Base-by-base conservation (phyloP, 2,113 vertebrate genomes). In the Amia ocellicauda region DNA sequence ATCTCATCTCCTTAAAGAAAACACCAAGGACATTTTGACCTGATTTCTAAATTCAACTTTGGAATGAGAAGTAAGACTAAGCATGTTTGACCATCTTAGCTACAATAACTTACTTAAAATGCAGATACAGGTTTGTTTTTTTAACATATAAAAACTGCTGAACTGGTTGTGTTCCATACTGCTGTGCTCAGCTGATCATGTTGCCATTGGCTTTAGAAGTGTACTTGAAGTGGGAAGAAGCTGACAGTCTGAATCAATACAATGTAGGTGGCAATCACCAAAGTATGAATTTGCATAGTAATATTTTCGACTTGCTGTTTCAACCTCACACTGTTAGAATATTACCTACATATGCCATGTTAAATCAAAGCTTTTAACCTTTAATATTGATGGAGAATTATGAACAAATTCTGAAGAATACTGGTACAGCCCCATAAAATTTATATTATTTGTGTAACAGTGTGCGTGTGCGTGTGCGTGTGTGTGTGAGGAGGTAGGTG, bases 211-310 rank as follows among this genome's bases (percentile, higher is more conserved):
- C 58, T 42, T 43, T 20, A 62, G 36, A 10, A 43, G 22, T 29
- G 43, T 27, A 28, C 31, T 53, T 43, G 43, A 60, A 14, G 40
- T 7, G 47, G 42, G 50, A 28, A 43, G 49, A 31, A 61, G 57
- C 58, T 67, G 65, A 67, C 58, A 53, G 61, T 63, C 20, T 40
- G 49, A 62, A 67, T 67, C 65, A 49, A 62, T 62, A 67, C 26
- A n/a, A 19, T 43, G 51, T 28, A 67, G 51, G 24, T 53, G 10
- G 51, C 24, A 51, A 22, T 45, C 20, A 24, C 26, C 13, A 40
- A 45, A n/a, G 57, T 54, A 55, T 62, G 47, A 66, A 66, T 66
- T 59, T 66, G 64, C 64, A 66, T 59, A 24, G 55, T 43, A 47
- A 66, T 60, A 53, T 42, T 28, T 19, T 53, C 42, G 14, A 47